Conservation (phyloP, 1,140 invertebrate species). For the Lepidurus apus region DNA sequence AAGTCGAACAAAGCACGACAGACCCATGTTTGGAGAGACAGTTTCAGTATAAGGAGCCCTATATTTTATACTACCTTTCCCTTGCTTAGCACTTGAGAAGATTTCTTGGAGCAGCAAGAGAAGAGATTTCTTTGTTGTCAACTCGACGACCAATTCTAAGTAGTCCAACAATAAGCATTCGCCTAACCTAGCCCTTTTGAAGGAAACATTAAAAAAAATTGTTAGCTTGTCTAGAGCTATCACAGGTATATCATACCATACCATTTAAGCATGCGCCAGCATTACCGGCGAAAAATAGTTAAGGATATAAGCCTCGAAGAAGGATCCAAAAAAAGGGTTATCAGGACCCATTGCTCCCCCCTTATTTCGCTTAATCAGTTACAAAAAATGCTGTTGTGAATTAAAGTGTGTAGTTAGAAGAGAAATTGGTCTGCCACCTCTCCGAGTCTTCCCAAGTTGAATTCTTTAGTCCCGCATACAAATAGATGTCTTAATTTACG, state of each 20-base stretch:
- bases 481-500: constrained; percentile 19
- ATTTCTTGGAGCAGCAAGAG: neutral
- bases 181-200: too few relatives aligned
- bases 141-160: too few relatives aligned
- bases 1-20: neutral
- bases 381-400: neutral
- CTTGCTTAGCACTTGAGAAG: neutral
- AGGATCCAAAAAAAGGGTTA: too few relatives aligned
- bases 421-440: constrained; percentile 14
- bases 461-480: neutral
- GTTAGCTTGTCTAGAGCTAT: too few relatives aligned
- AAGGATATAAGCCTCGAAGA: too few relatives aligned
- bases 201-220: too few relatives aligned
- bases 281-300: too few relatives aligned
- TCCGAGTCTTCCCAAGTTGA: neutral
- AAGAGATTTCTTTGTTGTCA: neutral
- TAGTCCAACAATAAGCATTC: too few relatives aligned
- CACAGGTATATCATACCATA: too few relatives aligned
- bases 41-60: neutral
- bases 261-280: too few relatives aligned
- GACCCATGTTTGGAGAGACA: neutral
- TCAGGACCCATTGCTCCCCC: neutral
- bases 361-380: neutral
- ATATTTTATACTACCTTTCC: neutral
- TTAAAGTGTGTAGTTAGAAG: neutral